Evolutionary conservation across 2,888 invertebrate genomes (phyloP).

Genomic region (Mamestra brassicae): DNA sequence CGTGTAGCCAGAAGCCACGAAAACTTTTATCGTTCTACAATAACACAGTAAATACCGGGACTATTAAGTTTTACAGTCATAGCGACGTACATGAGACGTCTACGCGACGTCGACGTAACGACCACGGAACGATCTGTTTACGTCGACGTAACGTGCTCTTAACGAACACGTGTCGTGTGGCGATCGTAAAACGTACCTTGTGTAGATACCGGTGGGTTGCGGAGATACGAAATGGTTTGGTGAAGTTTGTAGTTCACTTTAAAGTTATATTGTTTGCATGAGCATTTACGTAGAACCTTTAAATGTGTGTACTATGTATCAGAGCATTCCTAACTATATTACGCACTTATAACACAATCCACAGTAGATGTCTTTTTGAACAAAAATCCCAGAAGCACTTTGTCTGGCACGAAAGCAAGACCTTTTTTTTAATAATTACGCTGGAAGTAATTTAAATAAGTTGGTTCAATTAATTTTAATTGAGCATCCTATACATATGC

Average conservation of each 20-base stretch:
- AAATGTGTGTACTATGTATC: too few species aligned
- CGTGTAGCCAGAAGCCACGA: constrained; percentile 24
- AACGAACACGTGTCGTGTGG: constrained; percentile 73
- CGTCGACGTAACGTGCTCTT: constrained; percentile 74
- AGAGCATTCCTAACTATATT: too few species aligned
- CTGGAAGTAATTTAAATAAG: too few species aligned
- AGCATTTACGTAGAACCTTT: too few species aligned
- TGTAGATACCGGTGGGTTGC: constrained; percentile 63
- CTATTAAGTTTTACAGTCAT: constrained; percentile 68
- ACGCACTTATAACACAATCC: too few species aligned
- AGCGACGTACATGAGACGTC: constrained; percentile 59
- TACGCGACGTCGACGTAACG: constrained; percentile 67
- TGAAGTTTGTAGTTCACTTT: not conserved
- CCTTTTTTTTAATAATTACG: too few species aligned
- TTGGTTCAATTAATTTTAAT: too few species aligned
- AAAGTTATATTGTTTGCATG: not conserved
- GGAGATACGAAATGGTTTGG: constrained; percentile 36
- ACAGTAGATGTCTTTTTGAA: too few species aligned
- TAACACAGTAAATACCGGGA: constrained; percentile 62
- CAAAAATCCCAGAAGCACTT: too few species aligned
- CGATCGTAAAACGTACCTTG: constrained; percentile 72
- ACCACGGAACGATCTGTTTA: constrained; percentile 73
- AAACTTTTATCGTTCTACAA: constrained; percentile 57
- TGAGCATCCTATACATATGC: too few species aligned
- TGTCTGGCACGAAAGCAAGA: too few species aligned